Evolutionary conservation across 1,140 invertebrate species (phyloP), one percentile per base, ranked within the genome.

Genomic region (Drosophila kepulauana): DNA sequence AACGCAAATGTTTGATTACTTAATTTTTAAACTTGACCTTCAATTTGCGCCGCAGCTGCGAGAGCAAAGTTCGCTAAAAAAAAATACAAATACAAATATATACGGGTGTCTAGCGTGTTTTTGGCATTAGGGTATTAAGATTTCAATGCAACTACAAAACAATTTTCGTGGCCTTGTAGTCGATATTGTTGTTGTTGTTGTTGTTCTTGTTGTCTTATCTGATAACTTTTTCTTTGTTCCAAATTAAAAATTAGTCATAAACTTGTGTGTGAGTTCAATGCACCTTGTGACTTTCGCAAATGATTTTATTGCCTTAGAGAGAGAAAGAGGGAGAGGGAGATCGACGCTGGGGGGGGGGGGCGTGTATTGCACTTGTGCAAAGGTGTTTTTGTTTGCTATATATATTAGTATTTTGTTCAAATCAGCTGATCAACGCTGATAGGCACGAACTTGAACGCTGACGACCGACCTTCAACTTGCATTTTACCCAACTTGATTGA

Each of bases 221-320:
- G 54, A 43, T 58, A 45, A 35, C 61, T 62, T 81, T 73, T 75
- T 16, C 41, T 63, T 74, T 65, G 30, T 66, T 41, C 52, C 52
- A 33, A 35, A 62, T 25, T 35, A 16, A 59, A 56, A 54, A 41
- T 78, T 73, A 71, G 72, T 85, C 85, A 78, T 75, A 87, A 78
- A 82, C 57, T 41, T 52, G 35, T 38, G 30, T 15, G 11, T 38
- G 38, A 73, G 84, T 88, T 88, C 84, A 88, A 70, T 89, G 84
- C 84, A 81, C 84, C 41, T 20, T 52, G 65, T 28, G 66, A 65
- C 75, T 65, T 75, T 68, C 28, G 76, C 25, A 56, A 65, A 46
- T 79, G 13, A 38, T 38, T 38, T 38, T 52, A 41, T 54, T 15
- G 3, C 33, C 13, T 38, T 25, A 35, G 7, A 33, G 33, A 58